Evolutionary conservation across 2,888 invertebrate species (phyloP), one percentile per base, ranked within the genome.

Genomic region (Pristionchus mayeri): DNA sequence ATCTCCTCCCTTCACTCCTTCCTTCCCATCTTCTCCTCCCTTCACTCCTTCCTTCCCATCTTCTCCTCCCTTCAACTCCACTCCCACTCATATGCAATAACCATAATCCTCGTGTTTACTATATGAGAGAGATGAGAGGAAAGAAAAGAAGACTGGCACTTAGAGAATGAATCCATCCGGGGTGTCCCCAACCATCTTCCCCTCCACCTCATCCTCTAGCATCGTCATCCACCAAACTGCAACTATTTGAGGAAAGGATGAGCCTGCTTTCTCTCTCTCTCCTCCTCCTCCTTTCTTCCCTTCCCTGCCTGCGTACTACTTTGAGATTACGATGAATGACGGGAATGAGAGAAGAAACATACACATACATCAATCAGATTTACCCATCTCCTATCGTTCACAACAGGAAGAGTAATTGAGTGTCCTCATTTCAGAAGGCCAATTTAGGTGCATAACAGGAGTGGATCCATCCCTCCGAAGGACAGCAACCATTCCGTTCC

Each of bases 21-120:
- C n/a, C n/a, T n/a, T n/a, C n/a, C n/a, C n/a, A n/a, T n/a, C n/a
- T n/a, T n/a, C n/a, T n/a, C n/a, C n/a, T n/a, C n/a, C n/a, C n/a
- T n/a, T n/a, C n/a, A n/a, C n/a, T n/a, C n/a, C n/a, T n/a, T n/a
- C n/a, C n/a, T n/a, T n/a, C n/a, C n/a, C n/a, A n/a, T n/a, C n/a
- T n/a, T n/a, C n/a, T n/a, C n/a, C n/a, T n/a, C n/a, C n/a, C n/a
- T n/a, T n/a, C n/a, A 54, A 37, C 48, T 81, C 57, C 81, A 54
- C 67, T 27, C 67, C 34, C 67, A 67, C 67, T 67, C 67, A 67
- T 27, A 37, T 67, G 37, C 37, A 67, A 67, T 67, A 67, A 37
- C 67, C 67, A 67, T 67, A 67, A 67, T 67, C 34, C 67, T 37
- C 7, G 34, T 37, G 34, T 37, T 67, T 37, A 34, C 67, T 37